Conservation (phyloP, 2,797 vertebrate species). For the Enteromius viviparus region DNA sequence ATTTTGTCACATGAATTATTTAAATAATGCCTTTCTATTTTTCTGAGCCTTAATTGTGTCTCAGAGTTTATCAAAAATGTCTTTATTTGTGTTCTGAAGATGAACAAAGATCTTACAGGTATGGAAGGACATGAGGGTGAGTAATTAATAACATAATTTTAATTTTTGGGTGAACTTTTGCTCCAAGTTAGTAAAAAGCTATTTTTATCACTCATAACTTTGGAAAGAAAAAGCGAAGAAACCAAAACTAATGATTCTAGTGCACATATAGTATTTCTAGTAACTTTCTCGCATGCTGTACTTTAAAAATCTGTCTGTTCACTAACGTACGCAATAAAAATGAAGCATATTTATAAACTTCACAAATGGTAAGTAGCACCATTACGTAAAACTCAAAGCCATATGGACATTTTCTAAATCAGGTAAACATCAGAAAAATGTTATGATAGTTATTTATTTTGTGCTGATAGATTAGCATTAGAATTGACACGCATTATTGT, state of each 20-base stretch:
- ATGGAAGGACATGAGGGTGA: no score
- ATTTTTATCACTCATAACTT: neutral
- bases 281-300: neutral
- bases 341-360: neutral
- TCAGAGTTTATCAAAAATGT: no score
- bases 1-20: no score
- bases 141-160: no score
- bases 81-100: no score
- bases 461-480: conserved; percentile 10
- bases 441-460: conserved; percentile 35
- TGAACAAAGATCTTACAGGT: no score
- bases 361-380: neutral
- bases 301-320: neutral
- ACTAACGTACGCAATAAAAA: no score
- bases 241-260: neutral
- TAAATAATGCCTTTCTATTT: no score
- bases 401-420: neutral
- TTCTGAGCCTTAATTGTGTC: no score
- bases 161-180: no score
- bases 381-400: neutral
- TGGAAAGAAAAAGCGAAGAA: neutral
- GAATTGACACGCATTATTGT: conserved; percentile 12
- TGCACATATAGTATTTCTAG: neutral
- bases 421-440: neutral
- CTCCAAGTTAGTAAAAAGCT: neutral